Evolutionary conservation across 2,888 invertebrate genomes (phyloP).

Genomic region (Drosophila robusta): DNA sequence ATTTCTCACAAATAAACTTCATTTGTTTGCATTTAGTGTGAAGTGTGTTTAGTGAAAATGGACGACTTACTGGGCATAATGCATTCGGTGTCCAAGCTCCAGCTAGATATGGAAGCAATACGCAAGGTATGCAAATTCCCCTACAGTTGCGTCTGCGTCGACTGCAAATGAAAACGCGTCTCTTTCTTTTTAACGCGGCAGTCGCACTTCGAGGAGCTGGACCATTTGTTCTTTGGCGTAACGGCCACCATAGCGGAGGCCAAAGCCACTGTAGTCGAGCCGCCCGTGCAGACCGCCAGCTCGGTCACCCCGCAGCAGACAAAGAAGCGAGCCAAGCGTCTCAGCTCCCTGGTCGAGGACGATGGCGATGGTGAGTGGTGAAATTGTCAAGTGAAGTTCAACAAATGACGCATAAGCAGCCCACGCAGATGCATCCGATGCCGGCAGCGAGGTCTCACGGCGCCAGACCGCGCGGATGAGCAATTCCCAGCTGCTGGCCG

Average conservation of each 20-base stretch:
- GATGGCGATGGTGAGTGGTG: conserved; percentile 57
- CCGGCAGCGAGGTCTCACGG: conserved; percentile 13
- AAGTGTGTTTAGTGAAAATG: conserved; percentile 53
- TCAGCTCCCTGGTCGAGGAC: conserved; percentile 69
- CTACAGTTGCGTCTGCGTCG: background rate
- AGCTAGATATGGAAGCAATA: conserved; percentile 48
- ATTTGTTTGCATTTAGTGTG: conserved; percentile 8
- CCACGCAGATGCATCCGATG: background rate
- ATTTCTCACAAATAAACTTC: conserved; percentile 1
- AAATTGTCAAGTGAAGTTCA: background rate
- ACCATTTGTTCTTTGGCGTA: conserved; percentile 55
- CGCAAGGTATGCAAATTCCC: conserved; percentile 49
- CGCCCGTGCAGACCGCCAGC: conserved; percentile 2
- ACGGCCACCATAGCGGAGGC: conserved; percentile 2
- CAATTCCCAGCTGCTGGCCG: conserved; percentile 64
- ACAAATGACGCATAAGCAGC: background rate
- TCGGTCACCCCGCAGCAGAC: conserved; percentile 80
- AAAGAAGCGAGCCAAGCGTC: conserved; percentile 81
- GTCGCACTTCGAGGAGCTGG: conserved; percentile 61
- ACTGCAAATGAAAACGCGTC: background rate
- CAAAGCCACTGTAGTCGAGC: conserved; percentile 22
- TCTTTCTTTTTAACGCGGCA: conserved; percentile 7
- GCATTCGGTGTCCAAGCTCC: conserved; percentile 36
- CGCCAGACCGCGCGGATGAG: conserved; percentile 55
- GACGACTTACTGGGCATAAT: conserved; percentile 71